A percentile compares a stretch with the other conserved stretches of the same genome.
phyloP scores from a whole-genome alignment of 2,888 invertebrate species.

The Fragum sueziense region DNA sequence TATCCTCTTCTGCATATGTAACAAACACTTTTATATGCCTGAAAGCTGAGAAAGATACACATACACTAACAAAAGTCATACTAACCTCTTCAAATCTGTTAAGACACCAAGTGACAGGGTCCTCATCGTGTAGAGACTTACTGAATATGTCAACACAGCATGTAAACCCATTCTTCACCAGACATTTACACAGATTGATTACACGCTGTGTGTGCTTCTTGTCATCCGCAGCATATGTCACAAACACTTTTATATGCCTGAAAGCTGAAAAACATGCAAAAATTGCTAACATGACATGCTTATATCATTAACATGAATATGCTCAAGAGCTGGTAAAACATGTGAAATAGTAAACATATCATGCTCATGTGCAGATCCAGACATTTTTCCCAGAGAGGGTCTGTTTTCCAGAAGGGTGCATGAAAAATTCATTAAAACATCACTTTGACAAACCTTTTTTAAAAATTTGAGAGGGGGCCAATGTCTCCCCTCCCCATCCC shows the following conservation, averaged over 20 bases:
- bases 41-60: constrained; percentile 71
- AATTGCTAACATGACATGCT: no score
- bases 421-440: no score
- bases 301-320: no score
- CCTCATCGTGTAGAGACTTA: constrained; percentile 53
- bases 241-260: constrained; percentile 73
- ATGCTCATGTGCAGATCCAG: no score
- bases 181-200: constrained; percentile 71
- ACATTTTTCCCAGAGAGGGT: no score
- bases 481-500: no score
- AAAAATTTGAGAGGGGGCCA: no score
- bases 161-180: constrained; percentile 74
- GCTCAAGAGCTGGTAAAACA: no score
- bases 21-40: constrained; percentile 75
- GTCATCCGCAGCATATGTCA: constrained; percentile 73
- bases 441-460: no score
- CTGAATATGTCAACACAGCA: constrained; percentile 72
- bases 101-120: constrained; percentile 63
- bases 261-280: constrained; percentile 73
- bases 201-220: constrained; percentile 71
- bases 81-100: constrained; percentile 65
- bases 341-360: no score
- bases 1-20: constrained; percentile 72
- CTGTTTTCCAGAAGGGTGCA: no score
- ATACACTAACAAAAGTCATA: constrained; percentile 8